These are phyloP conservation scores for Antigone vipio DNA, from an alignment of 2,113 vertebrate species.

Conservation along the genomic window DNA sequence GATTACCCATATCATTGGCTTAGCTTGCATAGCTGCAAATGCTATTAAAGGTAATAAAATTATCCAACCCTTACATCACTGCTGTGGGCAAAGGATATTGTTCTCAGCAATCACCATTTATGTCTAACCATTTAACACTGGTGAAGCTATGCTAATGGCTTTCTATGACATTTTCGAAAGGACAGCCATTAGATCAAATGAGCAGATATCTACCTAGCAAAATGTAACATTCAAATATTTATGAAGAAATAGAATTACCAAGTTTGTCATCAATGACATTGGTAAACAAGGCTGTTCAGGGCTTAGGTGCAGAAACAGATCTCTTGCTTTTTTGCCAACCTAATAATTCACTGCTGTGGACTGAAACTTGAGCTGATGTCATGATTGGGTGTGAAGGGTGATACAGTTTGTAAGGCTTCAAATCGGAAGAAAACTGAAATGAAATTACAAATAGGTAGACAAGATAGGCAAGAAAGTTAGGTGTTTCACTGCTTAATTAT, in stretches of 20 bases:
- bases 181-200: conserved; percentile 58
- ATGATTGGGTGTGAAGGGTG: background rate
- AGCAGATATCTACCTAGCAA: conserved; percentile 23
- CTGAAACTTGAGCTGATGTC: background rate
- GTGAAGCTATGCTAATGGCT: conserved; percentile 42
- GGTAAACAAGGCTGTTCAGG: conserved; percentile 34
- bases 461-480: background rate
- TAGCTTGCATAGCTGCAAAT: conserved; percentile 65
- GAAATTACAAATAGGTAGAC: background rate
- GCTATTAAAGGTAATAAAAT: conserved; percentile 68
- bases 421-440: background rate
- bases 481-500: background rate
- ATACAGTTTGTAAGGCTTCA: background rate
- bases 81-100: conserved; percentile 61
- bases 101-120: conserved; percentile 66
- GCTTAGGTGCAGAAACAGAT: background rate
- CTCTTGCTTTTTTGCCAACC: background rate
- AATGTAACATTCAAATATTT: conserved; percentile 59
- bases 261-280: conserved; percentile 35
- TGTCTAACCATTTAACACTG: conserved; percentile 56
- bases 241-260: conserved; percentile 52
- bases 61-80: conserved; percentile 59
- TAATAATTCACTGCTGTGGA: background rate
- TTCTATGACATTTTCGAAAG: conserved; percentile 67
- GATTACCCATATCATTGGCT: conserved; percentile 65